phyloP scores from a whole-genome alignment of 1,140 invertebrate species.

The Theocolax elegans region DNA sequence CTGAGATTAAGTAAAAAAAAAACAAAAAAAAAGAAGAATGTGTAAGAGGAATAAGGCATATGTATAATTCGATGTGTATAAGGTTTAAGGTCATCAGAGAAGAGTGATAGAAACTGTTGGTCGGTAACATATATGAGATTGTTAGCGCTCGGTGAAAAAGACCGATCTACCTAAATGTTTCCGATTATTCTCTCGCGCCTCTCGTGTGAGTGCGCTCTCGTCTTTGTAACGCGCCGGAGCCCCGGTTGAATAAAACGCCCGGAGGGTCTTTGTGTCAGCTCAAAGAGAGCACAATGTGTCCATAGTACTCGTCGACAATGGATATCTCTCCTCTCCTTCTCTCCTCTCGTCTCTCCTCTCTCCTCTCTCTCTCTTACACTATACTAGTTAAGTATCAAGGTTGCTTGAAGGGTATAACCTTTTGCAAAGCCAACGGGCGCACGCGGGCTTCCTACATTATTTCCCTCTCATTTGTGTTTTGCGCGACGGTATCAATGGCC shows the following conservation, averaged over 20 bases:
- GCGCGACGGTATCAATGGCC: neutral
- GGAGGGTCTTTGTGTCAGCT: conserved; percentile 5
- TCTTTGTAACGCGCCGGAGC: conserved; percentile 6
- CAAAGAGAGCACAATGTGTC: conserved; percentile 35
- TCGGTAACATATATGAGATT: conserved; percentile 5
- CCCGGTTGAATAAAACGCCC: too few species aligned
- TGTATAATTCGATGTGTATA: too few species aligned
- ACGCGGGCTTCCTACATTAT: conserved; percentile 30
- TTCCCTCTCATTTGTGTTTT: conserved; percentile 31
- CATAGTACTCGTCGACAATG: conserved; percentile 25
- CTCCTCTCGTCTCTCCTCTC: neutral
- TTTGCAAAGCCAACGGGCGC: neutral
- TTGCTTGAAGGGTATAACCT: conserved; percentile 53
- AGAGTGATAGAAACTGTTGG: neutral
- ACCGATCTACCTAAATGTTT: conserved; percentile 18
- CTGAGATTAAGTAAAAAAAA: too few species aligned
- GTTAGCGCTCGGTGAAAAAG: neutral
- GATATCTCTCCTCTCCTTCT: neutral
- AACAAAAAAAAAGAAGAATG: too few species aligned
- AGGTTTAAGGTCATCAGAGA: conserved; percentile 31
- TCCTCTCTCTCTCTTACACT: conserved; percentile 44
- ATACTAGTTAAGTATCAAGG: conserved; percentile 59
- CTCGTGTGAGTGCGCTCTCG: neutral
- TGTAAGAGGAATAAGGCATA: too few species aligned
- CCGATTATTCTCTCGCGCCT: conserved; percentile 19